Percentiles rank a stretch among this genome's conserved stretches.
Conservation (phyloP, 1,140 invertebrate species). For the Portunus trituberculatus region DNA sequence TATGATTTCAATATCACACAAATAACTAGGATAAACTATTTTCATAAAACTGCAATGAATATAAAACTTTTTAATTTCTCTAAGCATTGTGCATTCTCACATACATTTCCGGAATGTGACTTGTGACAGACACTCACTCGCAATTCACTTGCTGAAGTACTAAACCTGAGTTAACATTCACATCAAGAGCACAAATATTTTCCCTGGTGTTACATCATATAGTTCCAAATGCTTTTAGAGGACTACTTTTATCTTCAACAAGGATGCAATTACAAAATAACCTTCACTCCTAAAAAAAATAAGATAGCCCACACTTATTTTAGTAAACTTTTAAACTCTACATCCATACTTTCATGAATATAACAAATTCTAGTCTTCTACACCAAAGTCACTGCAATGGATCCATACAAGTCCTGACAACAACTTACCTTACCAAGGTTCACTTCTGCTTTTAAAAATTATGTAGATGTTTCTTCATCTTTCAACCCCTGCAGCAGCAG, state of each 20-base stretch:
- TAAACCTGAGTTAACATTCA: not conserved
- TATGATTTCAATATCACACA: no score
- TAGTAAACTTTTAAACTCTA: not conserved
- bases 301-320: not conserved
- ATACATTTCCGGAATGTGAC: slow-evolving; percentile 42
- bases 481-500: not conserved
- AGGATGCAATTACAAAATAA: not conserved
- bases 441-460: not conserved
- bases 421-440: not conserved
- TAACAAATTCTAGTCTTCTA: not conserved
- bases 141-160: not conserved
- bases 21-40: not conserved
- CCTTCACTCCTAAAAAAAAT: not conserved
- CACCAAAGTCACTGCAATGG: not conserved
- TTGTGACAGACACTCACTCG: slow-evolving; percentile 27
- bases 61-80: slow-evolving; percentile 8
- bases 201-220: not conserved
- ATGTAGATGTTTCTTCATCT: not conserved
- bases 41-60: not conserved
- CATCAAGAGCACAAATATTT: not conserved
- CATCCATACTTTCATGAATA: not conserved
- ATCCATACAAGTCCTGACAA: not conserved
- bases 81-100: slow-evolving; percentile 43
- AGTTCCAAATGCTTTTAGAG: not conserved
- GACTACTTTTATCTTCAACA: not conserved